phyloP scores from a whole-genome alignment of 2,888 invertebrate genomes.

The Buathra laborator region DNA sequence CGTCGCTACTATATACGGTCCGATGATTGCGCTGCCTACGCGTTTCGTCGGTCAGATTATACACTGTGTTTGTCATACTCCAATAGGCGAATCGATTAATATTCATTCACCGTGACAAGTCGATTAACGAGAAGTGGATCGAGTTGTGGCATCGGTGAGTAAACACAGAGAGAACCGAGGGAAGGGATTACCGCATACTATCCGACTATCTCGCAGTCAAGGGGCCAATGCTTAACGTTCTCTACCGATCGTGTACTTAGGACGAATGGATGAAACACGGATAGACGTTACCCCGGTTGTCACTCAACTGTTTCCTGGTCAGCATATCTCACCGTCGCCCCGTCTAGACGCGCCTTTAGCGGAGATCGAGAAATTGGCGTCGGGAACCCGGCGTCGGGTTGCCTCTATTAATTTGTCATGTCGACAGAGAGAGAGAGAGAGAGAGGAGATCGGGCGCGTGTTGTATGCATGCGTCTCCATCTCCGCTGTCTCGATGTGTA shows the following conservation, averaged over 20 bases:
- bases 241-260: constrained; percentile 63
- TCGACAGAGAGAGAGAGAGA: constrained; percentile 4
- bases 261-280: constrained; percentile 59
- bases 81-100: constrained; percentile 62
- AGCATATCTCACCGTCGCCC: constrained; percentile 44
- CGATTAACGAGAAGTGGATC: constrained; percentile 66
- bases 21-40: background rate
- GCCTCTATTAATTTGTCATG: constrained; percentile 62
- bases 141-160: constrained; percentile 51
- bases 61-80: background rate
- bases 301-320: constrained; percentile 49
- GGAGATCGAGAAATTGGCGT: constrained; percentile 36
- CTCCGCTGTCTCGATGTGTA: constrained; percentile 19
- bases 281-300: constrained; percentile 36
- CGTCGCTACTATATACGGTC: background rate
- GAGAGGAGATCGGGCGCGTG: background rate
- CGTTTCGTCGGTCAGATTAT: background rate
- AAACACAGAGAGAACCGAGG: constrained; percentile 48
- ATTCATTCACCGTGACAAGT: constrained; percentile 67
- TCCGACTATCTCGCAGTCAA: background rate
- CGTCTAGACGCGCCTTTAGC: constrained; percentile 49
- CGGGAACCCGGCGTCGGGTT: constrained; percentile 54
- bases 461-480: constrained; percentile 2
- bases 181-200: background rate
- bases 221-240: constrained; percentile 47